Conservation (phyloP, 2,888 invertebrate species). For the Cyaniris semiargus region DNA sequence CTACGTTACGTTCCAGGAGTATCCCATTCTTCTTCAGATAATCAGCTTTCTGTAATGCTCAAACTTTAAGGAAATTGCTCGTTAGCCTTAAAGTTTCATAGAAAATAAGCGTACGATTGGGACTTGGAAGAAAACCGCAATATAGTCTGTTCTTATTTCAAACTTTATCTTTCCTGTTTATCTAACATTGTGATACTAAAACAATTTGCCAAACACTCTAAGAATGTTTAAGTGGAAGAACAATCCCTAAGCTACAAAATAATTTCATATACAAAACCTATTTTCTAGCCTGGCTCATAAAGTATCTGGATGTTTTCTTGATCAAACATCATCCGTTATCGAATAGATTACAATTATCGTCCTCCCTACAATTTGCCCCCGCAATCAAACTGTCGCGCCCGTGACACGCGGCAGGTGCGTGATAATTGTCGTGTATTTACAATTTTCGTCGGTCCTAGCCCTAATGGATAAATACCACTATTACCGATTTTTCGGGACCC, state of each 20-base stretch:
- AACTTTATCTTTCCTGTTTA: no score
- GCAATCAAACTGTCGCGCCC: slow-evolving; percentile 21
- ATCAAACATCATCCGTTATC: background rate
- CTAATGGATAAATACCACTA: slow-evolving; percentile 9
- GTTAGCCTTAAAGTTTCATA: background rate
- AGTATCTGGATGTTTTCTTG: background rate
- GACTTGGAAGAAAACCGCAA: no score
- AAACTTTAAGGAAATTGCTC: background rate
- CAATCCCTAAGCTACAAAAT: background rate
- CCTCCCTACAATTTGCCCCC: slow-evolving; percentile 2
- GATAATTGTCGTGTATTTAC: slow-evolving; percentile 18
- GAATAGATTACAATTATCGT: background rate
- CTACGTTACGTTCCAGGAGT: background rate
- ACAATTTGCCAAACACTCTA: no score
- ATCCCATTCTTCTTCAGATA: background rate
- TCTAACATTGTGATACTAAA: no score
- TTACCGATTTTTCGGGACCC: slow-evolving; percentile 10
- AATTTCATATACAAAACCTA: background rate
- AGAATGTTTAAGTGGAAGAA: no score
- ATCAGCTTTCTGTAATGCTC: background rate
- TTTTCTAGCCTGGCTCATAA: background rate
- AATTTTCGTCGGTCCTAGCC: slow-evolving; percentile 12
- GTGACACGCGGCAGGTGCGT: slow-evolving; percentile 12
- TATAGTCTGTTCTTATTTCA: no score
- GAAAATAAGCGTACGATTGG: no score